A percentile compares a stretch with the other conserved stretches of the same genome.
These are phyloP conservation scores for Chloroclysta siterata DNA, from an alignment of 2,888 invertebrate genomes.

Conservation along the genomic window DNA sequence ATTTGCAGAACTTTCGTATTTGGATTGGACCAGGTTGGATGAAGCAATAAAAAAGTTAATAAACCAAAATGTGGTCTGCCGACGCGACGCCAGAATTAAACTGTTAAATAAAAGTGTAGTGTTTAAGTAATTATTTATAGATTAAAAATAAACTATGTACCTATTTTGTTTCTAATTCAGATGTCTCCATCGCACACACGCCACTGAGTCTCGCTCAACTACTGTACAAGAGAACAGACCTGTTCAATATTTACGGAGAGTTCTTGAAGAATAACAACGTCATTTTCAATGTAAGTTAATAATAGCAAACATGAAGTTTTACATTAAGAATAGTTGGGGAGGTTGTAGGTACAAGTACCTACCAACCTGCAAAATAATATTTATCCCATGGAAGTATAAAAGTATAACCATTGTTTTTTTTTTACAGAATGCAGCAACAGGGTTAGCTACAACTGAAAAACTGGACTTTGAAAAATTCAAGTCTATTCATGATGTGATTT, in stretches of 20 bases:
- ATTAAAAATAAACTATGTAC: background rate
- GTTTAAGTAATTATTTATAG: background rate
- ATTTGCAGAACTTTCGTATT: too few relatives aligned
- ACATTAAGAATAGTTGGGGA: too few relatives aligned
- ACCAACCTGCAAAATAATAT: too few relatives aligned
- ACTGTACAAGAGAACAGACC: constrained; percentile 82
- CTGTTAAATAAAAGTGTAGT: too few relatives aligned
- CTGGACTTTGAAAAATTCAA: constrained; percentile 77
- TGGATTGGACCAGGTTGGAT: too few relatives aligned
- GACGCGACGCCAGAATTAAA: too few relatives aligned
- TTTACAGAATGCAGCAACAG: constrained; percentile 76
- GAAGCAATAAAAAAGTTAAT: too few relatives aligned
- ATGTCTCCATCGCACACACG: constrained; percentile 87
- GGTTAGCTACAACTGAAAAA: constrained; percentile 72
- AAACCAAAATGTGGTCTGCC: too few relatives aligned
- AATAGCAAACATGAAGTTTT: too few relatives aligned
- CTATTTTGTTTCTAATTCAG: constrained; percentile 29
- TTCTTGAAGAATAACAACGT: constrained; percentile 80
- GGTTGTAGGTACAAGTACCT: too few relatives aligned
- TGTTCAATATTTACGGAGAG: constrained; percentile 88
- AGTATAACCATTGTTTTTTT: too few relatives aligned
- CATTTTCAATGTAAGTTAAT: constrained; percentile 74
- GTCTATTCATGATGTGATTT: constrained; percentile 71
- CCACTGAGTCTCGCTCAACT: constrained; percentile 85
- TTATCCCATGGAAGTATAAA: too few relatives aligned